Evolutionary conservation across 37 sponge, comb jelly and placozoan genomes (phyloP).

Genomic region (Ianthella basta): DNA sequence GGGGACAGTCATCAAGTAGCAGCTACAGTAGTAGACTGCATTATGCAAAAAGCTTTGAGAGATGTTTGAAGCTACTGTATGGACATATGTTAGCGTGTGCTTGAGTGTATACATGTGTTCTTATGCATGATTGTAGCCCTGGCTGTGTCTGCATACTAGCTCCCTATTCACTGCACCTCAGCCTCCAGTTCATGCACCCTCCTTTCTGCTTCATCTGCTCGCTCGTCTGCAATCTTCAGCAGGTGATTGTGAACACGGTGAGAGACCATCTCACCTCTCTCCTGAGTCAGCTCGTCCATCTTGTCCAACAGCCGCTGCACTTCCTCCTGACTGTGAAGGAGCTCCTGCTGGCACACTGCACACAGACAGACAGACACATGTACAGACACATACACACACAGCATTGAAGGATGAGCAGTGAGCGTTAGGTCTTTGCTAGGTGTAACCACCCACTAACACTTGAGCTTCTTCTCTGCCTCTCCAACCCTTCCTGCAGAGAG

Average conservation of each 20-base stretch:
- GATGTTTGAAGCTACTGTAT: too few species aligned
- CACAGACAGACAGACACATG: background rate
- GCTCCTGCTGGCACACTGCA: conserved; percentile 72
- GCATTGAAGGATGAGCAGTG: background rate
- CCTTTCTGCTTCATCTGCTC: conserved; percentile 60
- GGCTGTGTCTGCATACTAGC: conserved; percentile 31
- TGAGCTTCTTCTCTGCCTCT: conserved; percentile 78
- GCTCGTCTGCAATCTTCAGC: conserved; percentile 73
- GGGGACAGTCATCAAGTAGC: too few species aligned
- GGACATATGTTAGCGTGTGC: too few species aligned
- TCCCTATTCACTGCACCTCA: conserved; percentile 45
- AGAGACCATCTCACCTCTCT: conserved; percentile 80
- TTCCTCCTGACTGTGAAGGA: conserved; percentile 77
- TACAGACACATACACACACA: background rate
- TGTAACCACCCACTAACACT: conserved; percentile 38
- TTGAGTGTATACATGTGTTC: conserved; percentile 4
- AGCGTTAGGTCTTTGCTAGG: background rate
- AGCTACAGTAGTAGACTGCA: too few species aligned
- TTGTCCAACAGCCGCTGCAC: conserved; percentile 69
- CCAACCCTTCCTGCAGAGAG: conserved; percentile 62
- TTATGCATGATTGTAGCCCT: conserved; percentile 9
- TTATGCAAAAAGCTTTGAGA: too few species aligned
- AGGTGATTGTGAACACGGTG: conserved; percentile 70
- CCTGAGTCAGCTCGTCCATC: conserved; percentile 57
- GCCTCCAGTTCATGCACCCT: conserved; percentile 51